These are phyloP conservation scores for Beaufortia kweichowensis DNA, from an alignment of 2,113 vertebrate genomes.

Conservation along the genomic window DNA sequence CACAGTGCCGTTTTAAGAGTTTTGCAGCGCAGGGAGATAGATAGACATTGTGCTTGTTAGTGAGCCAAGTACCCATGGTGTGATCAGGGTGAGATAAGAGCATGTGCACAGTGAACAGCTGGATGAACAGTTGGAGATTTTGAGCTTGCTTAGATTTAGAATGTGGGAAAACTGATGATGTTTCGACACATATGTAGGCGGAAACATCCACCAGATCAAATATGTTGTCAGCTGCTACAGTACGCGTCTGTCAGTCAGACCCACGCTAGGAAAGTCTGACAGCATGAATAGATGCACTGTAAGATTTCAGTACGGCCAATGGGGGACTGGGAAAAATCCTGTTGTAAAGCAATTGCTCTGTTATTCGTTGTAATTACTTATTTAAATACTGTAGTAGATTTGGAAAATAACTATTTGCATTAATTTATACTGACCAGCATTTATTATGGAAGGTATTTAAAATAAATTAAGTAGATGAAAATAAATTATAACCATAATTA, in stretches of 20 bases:
- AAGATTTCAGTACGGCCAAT: not conserved
- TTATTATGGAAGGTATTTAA: too few species aligned
- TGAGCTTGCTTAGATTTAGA: constrained; percentile 12
- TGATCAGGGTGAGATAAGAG: constrained; percentile 17
- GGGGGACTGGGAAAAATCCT: not conserved
- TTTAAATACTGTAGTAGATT: not conserved
- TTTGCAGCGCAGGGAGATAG: not conserved
- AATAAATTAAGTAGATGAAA: too few species aligned
- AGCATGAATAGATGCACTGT: constrained; percentile 41
- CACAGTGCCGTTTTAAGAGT: too few species aligned
- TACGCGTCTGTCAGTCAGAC: constrained; percentile 1
- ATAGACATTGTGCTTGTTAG: constrained; percentile 18
- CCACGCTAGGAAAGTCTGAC: not conserved
- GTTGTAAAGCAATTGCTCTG: not conserved
- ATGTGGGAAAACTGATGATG: constrained; percentile 44
- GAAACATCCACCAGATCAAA: constrained; percentile 42
- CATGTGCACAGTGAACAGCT: constrained; percentile 44
- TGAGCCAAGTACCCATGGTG: constrained; percentile 28
- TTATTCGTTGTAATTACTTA: not conserved
- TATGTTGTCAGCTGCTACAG: constrained; percentile 43
- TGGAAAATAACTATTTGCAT: not conserved
- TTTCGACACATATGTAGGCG: constrained; percentile 19
- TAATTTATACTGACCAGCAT: too few species aligned
- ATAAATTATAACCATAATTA: too few species aligned
- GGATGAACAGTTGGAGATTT: constrained; percentile 30